phyloP scores from a whole-genome alignment of 2,113 vertebrate species.

The Nibea albiflora region DNA sequence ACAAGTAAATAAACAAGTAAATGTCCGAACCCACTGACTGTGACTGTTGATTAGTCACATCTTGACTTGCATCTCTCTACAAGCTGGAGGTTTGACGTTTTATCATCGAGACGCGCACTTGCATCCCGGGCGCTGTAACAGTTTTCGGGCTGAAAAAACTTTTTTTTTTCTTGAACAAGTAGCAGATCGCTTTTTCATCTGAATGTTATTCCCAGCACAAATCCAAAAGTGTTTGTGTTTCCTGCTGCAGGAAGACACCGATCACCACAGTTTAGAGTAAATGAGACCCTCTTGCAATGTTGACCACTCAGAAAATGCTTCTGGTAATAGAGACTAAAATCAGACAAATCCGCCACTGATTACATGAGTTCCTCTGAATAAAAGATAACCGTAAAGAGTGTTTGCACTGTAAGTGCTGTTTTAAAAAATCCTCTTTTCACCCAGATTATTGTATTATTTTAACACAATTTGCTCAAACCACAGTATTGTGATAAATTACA shows the following conservation, averaged over 20 bases:
- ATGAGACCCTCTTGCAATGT: background rate
- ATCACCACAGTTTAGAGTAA: background rate
- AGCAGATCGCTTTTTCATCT: background rate
- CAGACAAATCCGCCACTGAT: background rate
- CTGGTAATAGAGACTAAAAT: background rate
- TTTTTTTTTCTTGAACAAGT: too few species aligned
- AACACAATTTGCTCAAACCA: background rate
- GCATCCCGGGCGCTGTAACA: background rate
- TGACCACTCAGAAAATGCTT: background rate
- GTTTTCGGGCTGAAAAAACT: background rate
- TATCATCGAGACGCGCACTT: background rate
- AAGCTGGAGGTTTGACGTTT: background rate
- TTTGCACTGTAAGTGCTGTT: background rate
- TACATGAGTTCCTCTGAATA: background rate
- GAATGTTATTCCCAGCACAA: background rate
- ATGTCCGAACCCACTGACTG: constrained; percentile 18
- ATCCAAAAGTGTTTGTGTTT: constrained; percentile 16
- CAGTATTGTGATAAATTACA: background rate
- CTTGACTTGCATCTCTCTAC: background rate
- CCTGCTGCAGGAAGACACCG: constrained; percentile 22
- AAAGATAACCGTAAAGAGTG: background rate
- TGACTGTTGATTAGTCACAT: background rate
- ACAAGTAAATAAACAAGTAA: constrained; percentile 38
- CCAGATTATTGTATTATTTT: background rate
- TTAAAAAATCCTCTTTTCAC: background rate